These are phyloP conservation scores for Mesorhabditis spiculigera DNA, from an alignment of 2,888 invertebrate species.

Conservation along the genomic window DNA sequence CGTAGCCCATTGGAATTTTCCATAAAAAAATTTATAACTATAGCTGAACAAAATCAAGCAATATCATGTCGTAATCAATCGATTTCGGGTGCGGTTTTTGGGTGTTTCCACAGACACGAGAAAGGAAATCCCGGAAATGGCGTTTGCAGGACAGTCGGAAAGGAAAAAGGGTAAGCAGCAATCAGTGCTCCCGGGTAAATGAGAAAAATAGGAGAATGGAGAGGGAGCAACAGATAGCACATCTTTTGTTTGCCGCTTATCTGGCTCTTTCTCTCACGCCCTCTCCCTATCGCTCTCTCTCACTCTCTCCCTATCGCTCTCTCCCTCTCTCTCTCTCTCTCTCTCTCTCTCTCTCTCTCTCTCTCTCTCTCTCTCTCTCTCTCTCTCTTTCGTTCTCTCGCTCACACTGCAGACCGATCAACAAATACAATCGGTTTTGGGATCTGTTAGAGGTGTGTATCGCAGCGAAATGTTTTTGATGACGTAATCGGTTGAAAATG, in stretches of 20 bases:
- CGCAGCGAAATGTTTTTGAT: too few species aligned
- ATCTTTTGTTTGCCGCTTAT: background rate
- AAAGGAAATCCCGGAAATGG: background rate
- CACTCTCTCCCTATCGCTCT: background rate
- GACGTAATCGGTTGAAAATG: too few species aligned
- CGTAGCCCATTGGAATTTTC: too few species aligned
- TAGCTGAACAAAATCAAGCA: too few species aligned
- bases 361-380: constrained; percentile 3
- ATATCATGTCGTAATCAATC: too few species aligned
- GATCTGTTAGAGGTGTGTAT: too few species aligned
- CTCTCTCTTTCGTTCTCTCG: too few species aligned
- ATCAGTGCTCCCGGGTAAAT: too few species aligned
- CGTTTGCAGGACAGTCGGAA: background rate
- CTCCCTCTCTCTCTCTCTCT: constrained; percentile 10
- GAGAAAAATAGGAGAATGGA: background rate
- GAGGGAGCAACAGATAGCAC: background rate
- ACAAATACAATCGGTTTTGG: too few species aligned
- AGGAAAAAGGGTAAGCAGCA: background rate
- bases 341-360: constrained; percentile 7
- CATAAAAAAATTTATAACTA: too few species aligned
- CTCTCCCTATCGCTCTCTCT: background rate
- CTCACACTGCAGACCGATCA: background rate
- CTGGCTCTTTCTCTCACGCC: background rate
- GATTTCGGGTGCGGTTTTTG: too few species aligned
- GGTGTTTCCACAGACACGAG: too few species aligned